Percentiles rank a stretch among this genome's conserved stretches.
Evolutionary conservation across 2,888 invertebrate genomes (phyloP).

Genomic region (Autographa gamma): DNA sequence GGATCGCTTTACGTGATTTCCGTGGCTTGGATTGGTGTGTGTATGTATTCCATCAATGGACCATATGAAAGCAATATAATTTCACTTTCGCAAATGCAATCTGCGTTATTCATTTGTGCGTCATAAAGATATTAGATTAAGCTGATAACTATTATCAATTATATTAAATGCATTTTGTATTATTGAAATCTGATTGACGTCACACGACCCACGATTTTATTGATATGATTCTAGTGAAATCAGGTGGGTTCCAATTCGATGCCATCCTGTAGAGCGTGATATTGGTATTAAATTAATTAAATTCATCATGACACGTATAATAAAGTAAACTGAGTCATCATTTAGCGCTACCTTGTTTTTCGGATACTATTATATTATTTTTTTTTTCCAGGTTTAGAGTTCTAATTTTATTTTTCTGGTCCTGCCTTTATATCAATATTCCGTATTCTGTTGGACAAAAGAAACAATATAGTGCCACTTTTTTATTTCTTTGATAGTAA

Average conservation of each 20-base stretch:
- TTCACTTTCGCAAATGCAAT: not conserved
- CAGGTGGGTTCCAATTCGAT: not conserved
- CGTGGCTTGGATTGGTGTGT: too few relatives aligned
- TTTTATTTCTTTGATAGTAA: too few relatives aligned
- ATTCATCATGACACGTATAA: not conserved
- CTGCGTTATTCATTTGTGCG: slow-evolving; percentile 5
- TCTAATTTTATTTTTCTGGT: too few relatives aligned
- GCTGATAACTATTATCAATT: slow-evolving; percentile 10
- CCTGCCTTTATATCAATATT: too few relatives aligned
- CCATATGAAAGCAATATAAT: not conserved
- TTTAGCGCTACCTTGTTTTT: too few relatives aligned
- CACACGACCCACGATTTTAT: slow-evolving; percentile 27
- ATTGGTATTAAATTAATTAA: not conserved
- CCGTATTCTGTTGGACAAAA: too few relatives aligned
- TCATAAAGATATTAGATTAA: slow-evolving; percentile 5
- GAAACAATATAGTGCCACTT: too few relatives aligned
- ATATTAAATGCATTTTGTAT: slow-evolving; percentile 5
- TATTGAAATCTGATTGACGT: slow-evolving; percentile 28
- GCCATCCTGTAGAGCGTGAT: not conserved
- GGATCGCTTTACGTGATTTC: too few relatives aligned
- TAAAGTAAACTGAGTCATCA: too few relatives aligned
- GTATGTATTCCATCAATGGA: not conserved
- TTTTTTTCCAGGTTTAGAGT: too few relatives aligned
- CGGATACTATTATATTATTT: too few relatives aligned
- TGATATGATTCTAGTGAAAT: slow-evolving; percentile 11